A percentile compares a stretch with the other conserved stretches of the same genome.
phyloP scores from a whole-genome alignment of 2,888 invertebrate species.

The Emmelina monodactyla region DNA sequence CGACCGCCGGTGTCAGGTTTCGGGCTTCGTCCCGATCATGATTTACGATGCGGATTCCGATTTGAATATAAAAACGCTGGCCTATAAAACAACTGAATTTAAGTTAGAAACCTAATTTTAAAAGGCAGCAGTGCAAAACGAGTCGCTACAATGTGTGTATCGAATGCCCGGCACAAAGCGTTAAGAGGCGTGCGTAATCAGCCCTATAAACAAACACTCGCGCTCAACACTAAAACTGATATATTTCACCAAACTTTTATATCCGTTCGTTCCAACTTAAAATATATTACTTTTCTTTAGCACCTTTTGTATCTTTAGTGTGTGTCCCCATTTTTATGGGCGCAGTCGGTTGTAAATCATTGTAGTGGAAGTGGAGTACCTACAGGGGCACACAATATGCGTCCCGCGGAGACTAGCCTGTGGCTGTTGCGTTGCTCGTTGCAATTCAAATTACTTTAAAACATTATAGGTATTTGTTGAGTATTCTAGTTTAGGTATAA shows the following conservation, averaged over 20 bases:
- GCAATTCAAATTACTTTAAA: no score
- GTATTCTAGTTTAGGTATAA: no score
- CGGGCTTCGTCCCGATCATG: constrained; percentile 17
- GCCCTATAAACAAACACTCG: constrained; percentile 57
- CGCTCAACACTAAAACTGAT: constrained; percentile 56
- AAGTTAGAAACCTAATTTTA: no score
- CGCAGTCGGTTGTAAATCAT: constrained; percentile 61
- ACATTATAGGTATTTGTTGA: no score
- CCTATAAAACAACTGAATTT: no score
- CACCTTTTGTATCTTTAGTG: constrained; percentile 65
- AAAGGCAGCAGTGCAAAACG: no score
- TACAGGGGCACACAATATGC: constrained; percentile 52
- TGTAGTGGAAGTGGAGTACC: constrained; percentile 60
- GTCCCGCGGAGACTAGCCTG: constrained; percentile 34
- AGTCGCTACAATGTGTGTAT: constrained; percentile 29
- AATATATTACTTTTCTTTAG: constrained; percentile 65
- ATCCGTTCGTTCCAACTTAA: constrained; percentile 56
- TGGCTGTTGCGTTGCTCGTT: not conserved
- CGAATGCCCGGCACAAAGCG: constrained; percentile 17
- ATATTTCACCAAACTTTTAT: constrained; percentile 64
- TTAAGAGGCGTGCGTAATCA: constrained; percentile 55
- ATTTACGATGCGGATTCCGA: no score
- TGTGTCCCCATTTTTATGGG: constrained; percentile 61
- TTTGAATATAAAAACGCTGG: no score
- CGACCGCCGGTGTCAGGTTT: constrained; percentile 23